phyloP scores from a whole-genome alignment of 2,888 invertebrate genomes.

The Ophion obscuratus region DNA sequence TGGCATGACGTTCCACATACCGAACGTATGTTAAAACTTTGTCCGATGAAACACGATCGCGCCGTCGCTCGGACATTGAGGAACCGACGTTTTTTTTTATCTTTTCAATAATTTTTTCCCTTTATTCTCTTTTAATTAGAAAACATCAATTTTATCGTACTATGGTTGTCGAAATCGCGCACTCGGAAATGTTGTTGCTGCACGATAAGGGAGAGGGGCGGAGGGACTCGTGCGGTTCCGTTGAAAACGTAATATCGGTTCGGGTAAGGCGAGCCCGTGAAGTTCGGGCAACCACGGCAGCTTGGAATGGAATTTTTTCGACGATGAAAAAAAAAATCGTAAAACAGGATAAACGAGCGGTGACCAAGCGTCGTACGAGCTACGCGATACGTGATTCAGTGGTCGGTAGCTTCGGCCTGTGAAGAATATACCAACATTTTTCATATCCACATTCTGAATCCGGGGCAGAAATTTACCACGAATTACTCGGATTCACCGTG shows the following conservation, averaged over 20 bases:
- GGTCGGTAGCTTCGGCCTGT: too few relatives aligned
- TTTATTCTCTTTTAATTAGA: background rate
- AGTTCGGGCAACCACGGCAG: background rate
- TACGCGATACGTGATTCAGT: too few relatives aligned
- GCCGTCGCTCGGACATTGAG: background rate
- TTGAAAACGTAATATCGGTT: too few relatives aligned
- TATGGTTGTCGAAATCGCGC: background rate
- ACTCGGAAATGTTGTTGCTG: too few relatives aligned
- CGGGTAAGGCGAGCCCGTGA: too few relatives aligned
- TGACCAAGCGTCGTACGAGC: too few relatives aligned
- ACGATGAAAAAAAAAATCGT: slow-evolving; percentile 3
- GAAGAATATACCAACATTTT: too few relatives aligned
- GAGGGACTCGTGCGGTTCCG: too few relatives aligned
- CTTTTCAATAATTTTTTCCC: slow-evolving; percentile 1
- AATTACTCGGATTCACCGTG: too few relatives aligned
- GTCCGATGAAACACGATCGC: slow-evolving; percentile 29
- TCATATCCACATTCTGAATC: too few relatives aligned
- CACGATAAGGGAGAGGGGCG: too few relatives aligned
- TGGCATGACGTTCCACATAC: slow-evolving; percentile 46
- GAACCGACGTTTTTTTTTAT: background rate
- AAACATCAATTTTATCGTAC: slow-evolving; percentile 18
- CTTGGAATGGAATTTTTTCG: slow-evolving; percentile 30
- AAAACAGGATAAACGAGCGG: background rate
- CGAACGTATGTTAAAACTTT: slow-evolving; percentile 54
- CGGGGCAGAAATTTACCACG: too few relatives aligned